Evolutionary conservation across 2,797 vertebrate species (phyloP), one percentile per base, ranked within the genome.

Genomic region (Nothura maculosa): DNA sequence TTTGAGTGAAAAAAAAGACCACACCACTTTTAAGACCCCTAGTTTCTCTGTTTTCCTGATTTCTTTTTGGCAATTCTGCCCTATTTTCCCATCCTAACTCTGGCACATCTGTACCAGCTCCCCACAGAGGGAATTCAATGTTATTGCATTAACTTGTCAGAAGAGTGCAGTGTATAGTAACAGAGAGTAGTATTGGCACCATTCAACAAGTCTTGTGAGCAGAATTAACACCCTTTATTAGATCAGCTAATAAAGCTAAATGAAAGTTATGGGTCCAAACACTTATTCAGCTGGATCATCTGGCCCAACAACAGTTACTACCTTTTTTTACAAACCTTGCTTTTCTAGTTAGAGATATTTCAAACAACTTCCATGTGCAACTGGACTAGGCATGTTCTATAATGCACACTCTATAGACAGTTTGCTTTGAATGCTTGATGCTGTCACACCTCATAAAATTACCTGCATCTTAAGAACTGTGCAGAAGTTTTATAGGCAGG

Each of bases 151-250:
- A 86, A 58, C 57, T 91, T 0, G 89, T 89, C 94, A 91, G 96
- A 87, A 95, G 94, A 95, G 91, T 80, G 93, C 93, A 95, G 80
- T 84, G 82, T 36, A 62, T 58, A 22, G 93, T 64, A 89, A 70
- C 48, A 83, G 68, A 96, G 94, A 86, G 62, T 52, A 42, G 42
- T 1, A 57, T 50, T 58, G 42, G 55, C 79, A 80, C 52, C 91
- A 60, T 1, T 12, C 72, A 78, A n/a, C 43, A 81, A 81, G 62
- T 83, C 58, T 22, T 12, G 28, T 5, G 38, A 85, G 42, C 24
- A 40, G 60, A 83, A 52, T 34, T 52, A 36, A 27, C 19, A 21
- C 1, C 55, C 60, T 57, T 79, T 60, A 57, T 15, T 74, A 58
- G 76, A 54, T 6, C n/a, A 50, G 25, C n/a, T 64, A 24, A 47